A percentile compares a stretch with the other conserved stretches of the same genome.
Conservation (phyloP, 2,888 invertebrate species). For the Thymelicus acteon region DNA sequence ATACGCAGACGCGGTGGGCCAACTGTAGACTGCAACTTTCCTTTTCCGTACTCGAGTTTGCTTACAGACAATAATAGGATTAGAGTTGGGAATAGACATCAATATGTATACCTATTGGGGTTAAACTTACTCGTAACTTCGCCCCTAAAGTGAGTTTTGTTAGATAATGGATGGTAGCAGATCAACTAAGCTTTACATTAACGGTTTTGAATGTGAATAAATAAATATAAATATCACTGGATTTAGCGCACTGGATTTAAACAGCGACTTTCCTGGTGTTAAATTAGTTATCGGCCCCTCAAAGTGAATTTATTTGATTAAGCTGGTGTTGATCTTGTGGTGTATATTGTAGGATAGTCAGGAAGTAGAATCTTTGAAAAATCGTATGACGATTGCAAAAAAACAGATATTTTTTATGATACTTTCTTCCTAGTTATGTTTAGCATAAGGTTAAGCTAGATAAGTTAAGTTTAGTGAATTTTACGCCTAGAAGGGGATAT, state of each 20-base stretch:
- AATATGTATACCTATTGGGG: constrained; percentile 26
- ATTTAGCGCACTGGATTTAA: background rate
- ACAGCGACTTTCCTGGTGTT: too few relatives aligned
- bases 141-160: constrained; percentile 23
- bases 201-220: background rate
- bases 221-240: background rate
- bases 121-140: constrained; percentile 22
- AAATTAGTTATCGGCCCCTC: too few relatives aligned
- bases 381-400: too few relatives aligned
- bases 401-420: too few relatives aligned
- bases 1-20: constrained; percentile 8
- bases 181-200: constrained; percentile 24
- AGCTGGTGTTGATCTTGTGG: too few relatives aligned
- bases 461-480: too few relatives aligned
- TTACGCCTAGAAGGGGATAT: too few relatives aligned
- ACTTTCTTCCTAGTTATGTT: too few relatives aligned
- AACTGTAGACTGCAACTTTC: constrained; percentile 22
- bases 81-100: constrained; percentile 27
- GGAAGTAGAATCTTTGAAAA: too few relatives aligned
- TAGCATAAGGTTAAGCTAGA: too few relatives aligned
- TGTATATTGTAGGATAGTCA: too few relatives aligned
- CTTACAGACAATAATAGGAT: constrained; percentile 26
- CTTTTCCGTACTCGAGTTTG: constrained; percentile 21
- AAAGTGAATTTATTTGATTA: too few relatives aligned
- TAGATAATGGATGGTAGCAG: constrained; percentile 20